Evolutionary conservation across 2,888 invertebrate species (phyloP).

Genomic region (Agrotis puta): DNA sequence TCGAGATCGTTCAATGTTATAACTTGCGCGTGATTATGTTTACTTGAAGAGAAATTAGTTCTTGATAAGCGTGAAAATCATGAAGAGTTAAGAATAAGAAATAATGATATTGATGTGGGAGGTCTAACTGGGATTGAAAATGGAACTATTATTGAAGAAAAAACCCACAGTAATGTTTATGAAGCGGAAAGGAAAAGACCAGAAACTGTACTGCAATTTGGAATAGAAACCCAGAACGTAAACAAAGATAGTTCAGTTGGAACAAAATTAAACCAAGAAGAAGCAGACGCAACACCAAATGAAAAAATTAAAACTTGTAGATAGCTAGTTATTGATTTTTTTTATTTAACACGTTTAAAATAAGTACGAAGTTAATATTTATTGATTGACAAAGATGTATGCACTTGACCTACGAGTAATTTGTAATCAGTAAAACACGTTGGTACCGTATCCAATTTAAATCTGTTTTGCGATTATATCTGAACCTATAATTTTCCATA

Average conservation of each 20-base stretch:
- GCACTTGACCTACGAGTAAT: not conserved
- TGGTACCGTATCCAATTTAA: not conserved
- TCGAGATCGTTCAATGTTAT: slow-evolving; percentile 40
- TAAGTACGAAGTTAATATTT: not conserved
- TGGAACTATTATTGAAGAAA: not conserved
- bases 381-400: not conserved
- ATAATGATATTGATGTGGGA: not conserved
- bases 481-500: slow-evolving; percentile 30
- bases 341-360: not conserved
- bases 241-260: not conserved
- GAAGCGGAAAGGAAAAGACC: not conserved
- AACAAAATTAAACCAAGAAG: not conserved
- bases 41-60: slow-evolving; percentile 28
- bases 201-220: not conserved
- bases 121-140: not conserved
- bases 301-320: not conserved
- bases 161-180: not conserved
- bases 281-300: not conserved
- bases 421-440: slow-evolving; percentile 19
- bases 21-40: slow-evolving; percentile 30
- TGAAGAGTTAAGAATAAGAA: not conserved
- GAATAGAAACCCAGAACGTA: not conserved
- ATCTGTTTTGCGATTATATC: slow-evolving; percentile 4
- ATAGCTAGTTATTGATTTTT: not conserved
- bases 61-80: slow-evolving; percentile 23